Conservation (phyloP, 2,113 vertebrate genomes). For the Hipposideros armiger region DNA sequence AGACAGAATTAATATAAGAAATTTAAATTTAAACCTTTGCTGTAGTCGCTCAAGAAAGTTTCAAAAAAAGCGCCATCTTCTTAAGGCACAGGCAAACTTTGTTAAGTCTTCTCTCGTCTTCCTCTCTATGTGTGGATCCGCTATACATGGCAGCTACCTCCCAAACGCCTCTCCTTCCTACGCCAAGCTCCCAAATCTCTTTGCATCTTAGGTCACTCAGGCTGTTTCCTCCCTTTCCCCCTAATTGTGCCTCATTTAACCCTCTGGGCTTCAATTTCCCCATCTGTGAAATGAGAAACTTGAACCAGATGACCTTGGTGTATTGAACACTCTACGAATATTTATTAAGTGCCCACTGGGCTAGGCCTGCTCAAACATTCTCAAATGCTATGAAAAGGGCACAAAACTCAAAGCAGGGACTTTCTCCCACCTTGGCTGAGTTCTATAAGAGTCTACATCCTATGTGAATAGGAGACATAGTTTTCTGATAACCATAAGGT, state of each 20-base stretch:
- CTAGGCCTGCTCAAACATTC: not conserved
- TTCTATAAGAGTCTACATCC: not conserved
- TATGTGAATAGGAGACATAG: not conserved
- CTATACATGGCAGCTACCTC: fast-evolving
- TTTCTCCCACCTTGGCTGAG: not conserved
- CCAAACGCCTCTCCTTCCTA: not conserved
- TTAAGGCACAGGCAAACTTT: not conserved
- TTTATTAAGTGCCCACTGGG: not conserved
- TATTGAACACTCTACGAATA: not conserved
- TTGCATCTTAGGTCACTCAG: not conserved
- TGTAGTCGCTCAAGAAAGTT: not conserved
- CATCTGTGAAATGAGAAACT: not conserved
- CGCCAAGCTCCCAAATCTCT: not conserved
- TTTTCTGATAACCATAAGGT: not conserved
- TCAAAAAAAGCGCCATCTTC: not conserved
- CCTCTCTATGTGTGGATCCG: fast-evolving
- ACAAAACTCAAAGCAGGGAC: not conserved
- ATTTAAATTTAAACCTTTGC: not conserved
- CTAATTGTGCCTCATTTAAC: not conserved
- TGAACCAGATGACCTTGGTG: not conserved
- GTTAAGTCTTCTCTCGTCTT: not conserved
- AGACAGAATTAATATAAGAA: not conserved
- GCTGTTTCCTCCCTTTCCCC: not conserved
- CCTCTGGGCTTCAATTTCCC: not conserved
- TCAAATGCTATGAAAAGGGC: not conserved